phyloP scores from a whole-genome alignment of 2,888 invertebrate genomes.

The Elaeidobius kamerunicus region DNA sequence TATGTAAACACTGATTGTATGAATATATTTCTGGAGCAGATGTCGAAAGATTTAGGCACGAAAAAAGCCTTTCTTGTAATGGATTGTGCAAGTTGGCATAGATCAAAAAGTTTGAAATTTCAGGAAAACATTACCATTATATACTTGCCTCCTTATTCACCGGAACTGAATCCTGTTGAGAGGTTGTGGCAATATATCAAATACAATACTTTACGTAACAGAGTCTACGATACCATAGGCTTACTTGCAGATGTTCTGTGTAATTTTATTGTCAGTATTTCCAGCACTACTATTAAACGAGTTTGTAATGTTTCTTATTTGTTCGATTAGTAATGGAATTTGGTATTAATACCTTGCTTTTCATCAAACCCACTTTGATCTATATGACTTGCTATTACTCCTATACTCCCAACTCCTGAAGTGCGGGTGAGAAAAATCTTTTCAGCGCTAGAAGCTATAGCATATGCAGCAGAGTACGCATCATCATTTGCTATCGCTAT shows the following conservation, averaged over 20 bases:
- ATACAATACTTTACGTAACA: no score
- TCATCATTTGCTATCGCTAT: conserved; percentile 11
- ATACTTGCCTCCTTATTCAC: not conserved
- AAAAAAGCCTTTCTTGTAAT: not conserved
- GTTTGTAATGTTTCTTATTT: no score
- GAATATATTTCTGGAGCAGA: conserved; percentile 1
- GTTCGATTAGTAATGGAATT: no score
- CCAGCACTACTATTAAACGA: no score
- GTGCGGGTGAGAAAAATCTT: not conserved
- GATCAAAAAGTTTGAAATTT: not conserved
- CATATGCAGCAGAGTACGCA: conserved; percentile 16
- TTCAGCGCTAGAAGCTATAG: conserved; percentile 5
- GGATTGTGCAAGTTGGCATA: conserved; percentile 2
- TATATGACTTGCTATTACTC: conserved; percentile 2
- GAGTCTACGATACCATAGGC: no score
- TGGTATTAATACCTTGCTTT: no score
- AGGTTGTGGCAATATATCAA: no score
- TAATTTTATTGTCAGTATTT: no score
- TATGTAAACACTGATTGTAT: not conserved
- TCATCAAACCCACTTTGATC: conserved; percentile 4
- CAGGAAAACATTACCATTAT: not conserved
- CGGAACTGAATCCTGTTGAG: not conserved
- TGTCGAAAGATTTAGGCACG: not conserved
- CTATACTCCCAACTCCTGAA: conserved; percentile 1
- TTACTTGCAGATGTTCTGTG: no score